phyloP scores from a whole-genome alignment of 2,888 invertebrate species.

The Apamea monoglypha region DNA sequence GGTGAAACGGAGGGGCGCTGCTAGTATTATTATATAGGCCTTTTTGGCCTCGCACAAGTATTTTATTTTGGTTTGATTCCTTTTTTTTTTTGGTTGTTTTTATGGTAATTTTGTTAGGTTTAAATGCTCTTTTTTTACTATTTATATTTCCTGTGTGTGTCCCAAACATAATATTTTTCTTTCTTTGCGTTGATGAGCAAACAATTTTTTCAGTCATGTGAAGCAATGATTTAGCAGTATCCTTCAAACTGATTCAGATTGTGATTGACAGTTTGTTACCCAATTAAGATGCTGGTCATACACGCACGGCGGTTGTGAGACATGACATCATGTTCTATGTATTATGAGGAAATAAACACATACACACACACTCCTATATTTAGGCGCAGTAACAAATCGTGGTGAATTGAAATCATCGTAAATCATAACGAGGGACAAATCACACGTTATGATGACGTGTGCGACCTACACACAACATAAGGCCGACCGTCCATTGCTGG shows the following conservation, averaged over 20 bases:
- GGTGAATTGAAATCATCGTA: conserved; percentile 31
- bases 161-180: too few species aligned
- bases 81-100: background rate
- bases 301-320: background rate
- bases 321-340: background rate
- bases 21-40: too few species aligned
- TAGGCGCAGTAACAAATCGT: conserved; percentile 3
- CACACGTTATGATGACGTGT: conserved; percentile 27
- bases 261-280: background rate
- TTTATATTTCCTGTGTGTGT: too few species aligned
- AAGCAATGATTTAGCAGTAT: too few species aligned
- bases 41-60: too few species aligned
- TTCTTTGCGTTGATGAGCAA: too few species aligned
- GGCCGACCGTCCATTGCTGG: background rate
- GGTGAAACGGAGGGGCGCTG: too few species aligned
- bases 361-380: background rate
- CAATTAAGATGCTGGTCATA: background rate
- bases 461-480: conserved; percentile 3
- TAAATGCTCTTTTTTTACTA: too few species aligned
- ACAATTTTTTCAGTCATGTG: too few species aligned
- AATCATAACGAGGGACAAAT: conserved; percentile 27
- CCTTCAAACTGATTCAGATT: background rate
- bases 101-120: too few species aligned
- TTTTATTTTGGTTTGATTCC: too few species aligned
- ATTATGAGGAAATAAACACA: conserved; percentile 8